These are phyloP conservation scores for Ovibos moschatus DNA, from an alignment of 2,113 vertebrate genomes.

Conservation along the genomic window DNA sequence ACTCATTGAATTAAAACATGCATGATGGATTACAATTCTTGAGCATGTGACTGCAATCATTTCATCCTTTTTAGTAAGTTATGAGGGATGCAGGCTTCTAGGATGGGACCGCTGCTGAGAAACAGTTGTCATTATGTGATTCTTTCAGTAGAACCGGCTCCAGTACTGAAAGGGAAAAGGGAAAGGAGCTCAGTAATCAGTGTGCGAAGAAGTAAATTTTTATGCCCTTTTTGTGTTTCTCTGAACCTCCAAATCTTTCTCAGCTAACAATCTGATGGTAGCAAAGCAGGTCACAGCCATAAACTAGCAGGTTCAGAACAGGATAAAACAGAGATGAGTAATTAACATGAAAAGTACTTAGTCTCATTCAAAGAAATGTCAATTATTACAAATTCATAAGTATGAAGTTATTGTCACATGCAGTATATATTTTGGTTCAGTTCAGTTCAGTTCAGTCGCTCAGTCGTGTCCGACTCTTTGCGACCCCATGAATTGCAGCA, in stretches of 20 bases:
- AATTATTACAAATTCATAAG: background rate
- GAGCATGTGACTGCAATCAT: background rate
- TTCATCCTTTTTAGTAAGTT: background rate
- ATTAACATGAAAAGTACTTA: background rate
- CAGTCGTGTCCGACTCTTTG: too few species aligned
- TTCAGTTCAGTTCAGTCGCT: too few species aligned
- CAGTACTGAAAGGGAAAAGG: background rate
- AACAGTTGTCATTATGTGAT: background rate
- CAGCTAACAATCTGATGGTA: background rate
- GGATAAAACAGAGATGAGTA: background rate
- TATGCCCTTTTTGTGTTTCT: background rate
- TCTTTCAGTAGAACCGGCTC: background rate
- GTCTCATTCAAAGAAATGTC: background rate
- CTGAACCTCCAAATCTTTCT: background rate
- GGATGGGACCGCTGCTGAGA: background rate
- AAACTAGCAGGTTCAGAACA: background rate
- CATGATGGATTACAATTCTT: background rate
- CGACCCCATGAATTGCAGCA: too few species aligned
- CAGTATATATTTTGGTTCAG: background rate
- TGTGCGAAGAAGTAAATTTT: background rate
- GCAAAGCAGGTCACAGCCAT: background rate
- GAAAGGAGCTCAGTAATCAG: background rate
- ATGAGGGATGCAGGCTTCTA: background rate
- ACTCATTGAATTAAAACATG: background rate
- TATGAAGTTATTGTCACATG: background rate